phyloP scores from a whole-genome alignment of 2,888 invertebrate genomes.

The Philereme transversata region DNA sequence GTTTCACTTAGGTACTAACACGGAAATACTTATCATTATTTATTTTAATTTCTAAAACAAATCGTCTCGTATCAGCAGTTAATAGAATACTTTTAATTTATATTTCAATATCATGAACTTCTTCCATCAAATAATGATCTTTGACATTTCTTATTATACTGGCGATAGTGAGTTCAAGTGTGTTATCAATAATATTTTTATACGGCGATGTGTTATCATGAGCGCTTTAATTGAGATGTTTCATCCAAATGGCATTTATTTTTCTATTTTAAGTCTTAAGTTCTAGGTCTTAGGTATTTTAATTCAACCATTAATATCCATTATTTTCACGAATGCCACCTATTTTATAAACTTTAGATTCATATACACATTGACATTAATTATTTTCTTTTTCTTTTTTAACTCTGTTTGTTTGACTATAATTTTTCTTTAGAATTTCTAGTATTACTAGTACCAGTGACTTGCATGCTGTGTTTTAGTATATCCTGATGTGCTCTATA shows the following conservation, averaged over 20 bases:
- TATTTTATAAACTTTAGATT: not conserved
- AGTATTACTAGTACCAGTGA: conserved; percentile 4
- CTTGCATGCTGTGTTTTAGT: conserved; percentile 17
- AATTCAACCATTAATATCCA: conserved; percentile 22
- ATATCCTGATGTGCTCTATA: conserved; percentile 21
- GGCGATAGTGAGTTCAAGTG: conserved; percentile 53
- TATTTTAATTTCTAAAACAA: conserved; percentile 49
- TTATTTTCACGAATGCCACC: not conserved
- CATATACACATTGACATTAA: not conserved
- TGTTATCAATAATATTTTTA: conserved; percentile 59
- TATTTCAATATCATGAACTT: conserved; percentile 57
- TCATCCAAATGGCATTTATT: conserved; percentile 66
- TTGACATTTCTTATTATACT: conserved; percentile 54
- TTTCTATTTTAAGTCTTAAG: conserved; percentile 57
- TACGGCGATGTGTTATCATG: conserved; percentile 53
- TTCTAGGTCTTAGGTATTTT: conserved; percentile 42
- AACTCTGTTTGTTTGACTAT: not conserved
- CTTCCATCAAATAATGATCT: conserved; percentile 51
- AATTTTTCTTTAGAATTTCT: not conserved
- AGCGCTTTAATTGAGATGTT: conserved; percentile 43
- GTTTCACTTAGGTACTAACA: conserved; percentile 19
- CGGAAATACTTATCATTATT: conserved; percentile 41
- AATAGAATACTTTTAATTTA: conserved; percentile 52
- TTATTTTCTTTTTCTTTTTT: not conserved
- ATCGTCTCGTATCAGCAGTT: conserved; percentile 42